Base-by-base conservation (phyloP, 2,113 vertebrate genomes). In the Eolophus roseicapilla region DNA sequence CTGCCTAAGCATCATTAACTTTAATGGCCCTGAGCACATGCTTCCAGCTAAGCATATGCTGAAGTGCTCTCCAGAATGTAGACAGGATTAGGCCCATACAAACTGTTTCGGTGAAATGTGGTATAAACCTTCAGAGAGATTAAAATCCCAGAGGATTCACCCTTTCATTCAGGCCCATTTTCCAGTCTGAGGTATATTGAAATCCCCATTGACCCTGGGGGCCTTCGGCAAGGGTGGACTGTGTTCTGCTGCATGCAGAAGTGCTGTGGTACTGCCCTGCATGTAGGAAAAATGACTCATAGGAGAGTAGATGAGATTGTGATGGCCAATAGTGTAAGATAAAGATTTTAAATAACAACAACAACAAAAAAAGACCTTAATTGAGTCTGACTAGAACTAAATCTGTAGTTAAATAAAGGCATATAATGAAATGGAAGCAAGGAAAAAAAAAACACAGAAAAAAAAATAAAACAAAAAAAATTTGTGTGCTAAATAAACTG, bases 1-100 rank as follows among this genome's bases (percentile, higher is more conserved):
- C 80, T 93, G 29, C 84, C 75, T 84, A 93, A 86, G 86, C 86
- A 64, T 82, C 88, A 83, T 95, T 93, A 93, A 92, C 29, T 95
- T 91, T 95, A 91, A 83, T 23, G 50, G 79, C 55, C 37, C 39
- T 52, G 39, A 78, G 68, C 59, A 77, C 31, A 19, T 31, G 55
- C 62, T 75, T 85, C 4, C 4, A 39, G 46, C 44, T 65, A 41
- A 92, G 64, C 18, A 11, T 31, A 10, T 75, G 35, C 65, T 68
- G 65, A 93, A 90, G 39, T 68, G 13, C 21, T 84, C n/a, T 84
- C 24, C 57, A 12, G 3, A 52, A 77, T 35, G 21, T 28, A 47
- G 35, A 71, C 3, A 3, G 52, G 33, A 62, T 73, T 53, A 89
- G 59, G 33, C 11, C 44, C 13, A 28, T 53, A 37, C 11, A 47